These are phyloP conservation scores for Sinelater perroti DNA, from an alignment of 2,888 invertebrate genomes.

Conservation along the genomic window DNA sequence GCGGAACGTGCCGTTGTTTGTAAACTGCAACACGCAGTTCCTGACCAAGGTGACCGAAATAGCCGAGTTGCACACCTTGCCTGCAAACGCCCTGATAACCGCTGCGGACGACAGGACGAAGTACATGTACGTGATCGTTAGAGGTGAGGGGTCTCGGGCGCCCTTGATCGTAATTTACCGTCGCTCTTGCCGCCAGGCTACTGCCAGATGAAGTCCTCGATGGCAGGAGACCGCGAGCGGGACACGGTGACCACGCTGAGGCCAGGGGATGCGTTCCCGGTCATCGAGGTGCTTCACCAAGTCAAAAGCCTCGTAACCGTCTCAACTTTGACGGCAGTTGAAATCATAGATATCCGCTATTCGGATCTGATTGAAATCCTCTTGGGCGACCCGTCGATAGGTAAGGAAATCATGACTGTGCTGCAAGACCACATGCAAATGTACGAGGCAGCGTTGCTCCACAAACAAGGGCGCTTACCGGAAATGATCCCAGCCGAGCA, in stretches of 20 bases:
- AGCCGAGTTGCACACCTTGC: conserved; percentile 31
- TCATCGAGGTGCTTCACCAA: conserved; percentile 37
- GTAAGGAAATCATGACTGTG: not conserved
- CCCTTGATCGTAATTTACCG: not conserved
- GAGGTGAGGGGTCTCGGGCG: conserved; percentile 14
- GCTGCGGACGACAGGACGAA: not conserved
- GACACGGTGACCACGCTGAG: conserved; percentile 27
- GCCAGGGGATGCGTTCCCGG: conserved; percentile 36
- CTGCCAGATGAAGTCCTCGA: conserved; percentile 29
- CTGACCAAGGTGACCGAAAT: conserved; percentile 12
- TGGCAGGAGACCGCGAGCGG: conserved; percentile 38
- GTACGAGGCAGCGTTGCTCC: conserved; percentile 27
- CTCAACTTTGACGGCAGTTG: conserved; percentile 36
- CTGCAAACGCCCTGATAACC: conserved; percentile 23
- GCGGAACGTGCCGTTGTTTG: conserved; percentile 33
- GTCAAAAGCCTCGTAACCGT: conserved; percentile 30
- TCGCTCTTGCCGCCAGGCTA: conserved; percentile 24
- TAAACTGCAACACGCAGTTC: conserved; percentile 2
- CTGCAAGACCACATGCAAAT: conserved; percentile 27
- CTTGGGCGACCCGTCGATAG: conserved; percentile 5
- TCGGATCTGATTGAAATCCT: conserved; percentile 27
- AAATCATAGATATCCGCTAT: conserved; percentile 34
- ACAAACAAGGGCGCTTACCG: conserved; percentile 33
- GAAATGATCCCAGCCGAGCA: conserved; percentile 27
- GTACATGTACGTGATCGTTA: conserved; percentile 33